phyloP scores from a whole-genome alignment of 2,888 invertebrate genomes.

The Nipponacmea schrenckii region DNA sequence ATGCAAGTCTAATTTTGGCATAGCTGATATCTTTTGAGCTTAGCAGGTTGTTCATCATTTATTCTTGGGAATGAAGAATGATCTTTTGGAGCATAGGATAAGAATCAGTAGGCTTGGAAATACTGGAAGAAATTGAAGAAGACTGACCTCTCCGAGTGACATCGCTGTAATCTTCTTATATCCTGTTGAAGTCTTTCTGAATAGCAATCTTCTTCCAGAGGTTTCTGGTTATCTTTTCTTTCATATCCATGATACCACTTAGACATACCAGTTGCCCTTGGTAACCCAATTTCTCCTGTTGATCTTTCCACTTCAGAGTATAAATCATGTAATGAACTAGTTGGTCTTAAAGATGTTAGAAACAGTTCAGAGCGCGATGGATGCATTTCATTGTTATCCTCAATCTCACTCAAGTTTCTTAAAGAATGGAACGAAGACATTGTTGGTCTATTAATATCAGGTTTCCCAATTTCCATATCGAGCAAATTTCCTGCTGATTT shows the following conservation, averaged over 20 bases:
- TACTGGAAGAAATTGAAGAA: too few species aligned
- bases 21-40: too few species aligned
- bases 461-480: not conserved
- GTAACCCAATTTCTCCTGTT: not conserved
- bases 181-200: too few species aligned
- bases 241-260: not conserved
- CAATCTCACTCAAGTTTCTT: not conserved
- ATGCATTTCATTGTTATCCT: not conserved
- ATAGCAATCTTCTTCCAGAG: too few species aligned
- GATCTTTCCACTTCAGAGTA: not conserved
- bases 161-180: too few species aligned
- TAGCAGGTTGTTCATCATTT: too few species aligned
- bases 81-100: too few species aligned
- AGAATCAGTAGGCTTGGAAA: too few species aligned
- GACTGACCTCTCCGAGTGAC: too few species aligned
- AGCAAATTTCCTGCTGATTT: constrained; percentile 13
- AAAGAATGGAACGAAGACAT: not conserved
- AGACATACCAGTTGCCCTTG: not conserved
- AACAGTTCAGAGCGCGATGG: not conserved
- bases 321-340: not conserved
- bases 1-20: too few species aligned
- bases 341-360: not conserved
- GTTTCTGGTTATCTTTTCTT: too few species aligned
- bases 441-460: not conserved
- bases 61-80: too few species aligned